Percentiles rank a stretch among this genome's conserved stretches.
phyloP scores from a whole-genome alignment of 2,888 invertebrate genomes.

The Hydriomena furcata region DNA sequence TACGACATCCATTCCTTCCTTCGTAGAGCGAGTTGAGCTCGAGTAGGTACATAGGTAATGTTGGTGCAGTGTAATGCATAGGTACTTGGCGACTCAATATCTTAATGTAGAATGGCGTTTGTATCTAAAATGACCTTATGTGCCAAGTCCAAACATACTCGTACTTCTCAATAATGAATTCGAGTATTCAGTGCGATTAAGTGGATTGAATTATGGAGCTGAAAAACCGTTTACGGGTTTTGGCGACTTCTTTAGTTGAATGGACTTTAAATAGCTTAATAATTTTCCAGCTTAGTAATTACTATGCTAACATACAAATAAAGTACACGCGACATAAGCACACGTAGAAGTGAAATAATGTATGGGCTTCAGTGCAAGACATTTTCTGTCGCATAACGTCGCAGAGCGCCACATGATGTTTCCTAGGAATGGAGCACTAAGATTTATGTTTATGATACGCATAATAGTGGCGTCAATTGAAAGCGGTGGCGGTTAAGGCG shows the following conservation, averaged over 20 bases:
- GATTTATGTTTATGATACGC: slow-evolving; percentile 62
- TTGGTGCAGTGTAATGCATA: slow-evolving; percentile 49
- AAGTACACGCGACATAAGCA: no score
- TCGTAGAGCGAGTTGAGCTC: slow-evolving; percentile 37
- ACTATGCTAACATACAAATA: no score
- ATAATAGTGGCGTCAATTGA: slow-evolving; percentile 61
- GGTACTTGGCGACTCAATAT: slow-evolving; percentile 48
- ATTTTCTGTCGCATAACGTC: slow-evolving; percentile 42
- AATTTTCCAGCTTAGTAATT: no score
- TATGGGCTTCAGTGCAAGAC: slow-evolving; percentile 39
- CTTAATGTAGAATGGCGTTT: slow-evolving; percentile 33
- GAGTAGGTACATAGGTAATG: slow-evolving; percentile 48
- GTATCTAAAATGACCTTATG: not conserved
- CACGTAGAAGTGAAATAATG: not conserved
- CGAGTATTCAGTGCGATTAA: no score
- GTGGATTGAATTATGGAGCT: no score
- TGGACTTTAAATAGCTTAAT: no score
- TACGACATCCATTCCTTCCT: slow-evolving; percentile 38
- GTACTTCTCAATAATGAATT: no score
- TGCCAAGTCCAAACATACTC: no score
- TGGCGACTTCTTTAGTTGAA: no score
- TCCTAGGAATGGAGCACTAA: slow-evolving; percentile 48
- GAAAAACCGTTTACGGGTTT: no score
- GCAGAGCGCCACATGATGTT: slow-evolving; percentile 53
- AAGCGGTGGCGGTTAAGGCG: slow-evolving; percentile 44